Base-by-base conservation (phyloP, 2,797 vertebrate genomes). In the Synanceia verrucosa region DNA sequence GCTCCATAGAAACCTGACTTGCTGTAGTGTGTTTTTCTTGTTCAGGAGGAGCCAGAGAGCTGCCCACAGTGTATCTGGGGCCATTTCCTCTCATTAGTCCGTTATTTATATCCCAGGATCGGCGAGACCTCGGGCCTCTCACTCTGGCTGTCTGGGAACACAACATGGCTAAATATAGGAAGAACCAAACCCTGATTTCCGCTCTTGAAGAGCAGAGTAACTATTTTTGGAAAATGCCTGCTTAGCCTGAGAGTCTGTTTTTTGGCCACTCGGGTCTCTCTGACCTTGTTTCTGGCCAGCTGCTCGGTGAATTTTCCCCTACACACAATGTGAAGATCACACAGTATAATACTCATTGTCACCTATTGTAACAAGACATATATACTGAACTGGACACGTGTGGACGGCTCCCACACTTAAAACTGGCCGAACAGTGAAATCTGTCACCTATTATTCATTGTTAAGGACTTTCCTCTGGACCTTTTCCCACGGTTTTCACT, bases 161-260 rank as follows among this genome's bases (percentile, higher is more conserved):
- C 59, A 56, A 47, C 28, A 66, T 29, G 31, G 66, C 75, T 89
- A 86, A 91, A 91, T 83, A 84, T 91, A 91, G 91, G 78, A 69
- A 18, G 24, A 0, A 53, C 76, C 57, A 84, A 88, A 84, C 79
- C 71, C 76, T 53, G 53, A 69, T 73, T 90, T 90, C 86, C 75
- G 51, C 76, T 86, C 74, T 76, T 72, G 53, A 44, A 84, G 78
- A 76, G 76, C 29, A 34, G 46, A 74, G 53, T 31, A 37, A 52
- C 84, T 92, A 92, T 93, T 91, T 88, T 69, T 33, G 84, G 85
- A 70, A 65, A 61, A 23, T 2, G 58, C 50, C 60, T 55, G 41
- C 72, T 26, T 14, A 44, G 64, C 55, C 79, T 59, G 57, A 53
- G 73, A 64, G 72, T 53, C 44, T 81, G 72, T 81, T 84, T 88